Base-by-base conservation (phyloP, 2,113 vertebrate species). In the Eretmochelys imbricata region DNA sequence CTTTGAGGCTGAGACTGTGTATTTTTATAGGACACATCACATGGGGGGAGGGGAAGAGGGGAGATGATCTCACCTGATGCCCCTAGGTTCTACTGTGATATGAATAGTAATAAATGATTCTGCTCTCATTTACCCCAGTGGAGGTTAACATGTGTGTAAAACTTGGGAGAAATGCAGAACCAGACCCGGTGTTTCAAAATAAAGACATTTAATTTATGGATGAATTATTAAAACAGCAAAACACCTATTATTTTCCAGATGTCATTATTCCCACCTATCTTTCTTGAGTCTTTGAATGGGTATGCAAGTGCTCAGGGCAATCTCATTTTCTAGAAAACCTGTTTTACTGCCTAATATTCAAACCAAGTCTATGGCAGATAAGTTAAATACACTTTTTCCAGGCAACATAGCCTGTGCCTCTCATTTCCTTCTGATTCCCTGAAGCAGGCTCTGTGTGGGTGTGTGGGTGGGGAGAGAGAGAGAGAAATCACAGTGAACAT, bases 381-480 rank as follows among this genome's bases (percentile, higher is more conserved):
- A 65, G 80, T 90, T 89, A 94, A 96, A 96, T 11, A 84, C 89
- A 82, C 31, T 89, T 96, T 97, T 78, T 59, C 84, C 90, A 95
- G 92, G 95, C 96, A 93, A 91, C 57, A 51, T 90, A 57, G 94
- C 91, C 95, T 92, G 91, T 79, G 96, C 59, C 49, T 95, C 97
- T 98, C 98, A 97, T 98, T 98, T 98, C 96, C 92, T 97, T 72
- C 90, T 84, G 91, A 93, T 97, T 82, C 96, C 98, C 98, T 38
- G 59, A 97, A 97, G 98, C 95, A 53, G 91, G 91, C 94, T 97
- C 87, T 8, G 14, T 78, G 31, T 14, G 75, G 1, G 4, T 59
- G 93, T 24, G 88, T 82, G 94, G 96, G 97, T 93, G 95, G 92
- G 81, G 88, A 91, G 82, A 59, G 93, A 48, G 93, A 48, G 72